Evolutionary conservation across 2,113 vertebrate genomes (phyloP).

Genomic region (Eudorcas thomsonii): DNA sequence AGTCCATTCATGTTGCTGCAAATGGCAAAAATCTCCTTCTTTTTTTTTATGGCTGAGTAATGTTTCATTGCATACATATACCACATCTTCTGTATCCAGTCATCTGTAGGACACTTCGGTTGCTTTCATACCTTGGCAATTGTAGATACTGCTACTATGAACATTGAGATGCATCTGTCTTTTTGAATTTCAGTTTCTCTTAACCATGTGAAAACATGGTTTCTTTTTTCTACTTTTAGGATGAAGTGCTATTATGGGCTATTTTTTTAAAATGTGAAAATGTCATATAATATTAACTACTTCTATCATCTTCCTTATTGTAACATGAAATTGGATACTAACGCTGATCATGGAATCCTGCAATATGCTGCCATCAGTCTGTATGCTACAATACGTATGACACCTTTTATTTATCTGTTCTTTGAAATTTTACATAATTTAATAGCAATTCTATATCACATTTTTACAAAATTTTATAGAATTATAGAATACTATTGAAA

Average conservation of each 20-base stretch:
- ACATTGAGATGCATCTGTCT: not conserved
- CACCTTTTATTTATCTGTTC: not conserved
- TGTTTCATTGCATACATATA: not conserved
- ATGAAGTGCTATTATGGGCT: not conserved
- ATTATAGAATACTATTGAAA: not conserved
- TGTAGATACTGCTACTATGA: not conserved
- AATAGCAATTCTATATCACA: not conserved
- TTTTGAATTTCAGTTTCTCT: not conserved
- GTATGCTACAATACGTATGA: accelerated
- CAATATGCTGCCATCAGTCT: not conserved
- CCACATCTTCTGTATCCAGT: not conserved
- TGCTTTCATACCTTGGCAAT: not conserved
- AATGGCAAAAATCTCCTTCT: not conserved
- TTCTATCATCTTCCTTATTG: not conserved
- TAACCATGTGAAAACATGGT: not conserved
- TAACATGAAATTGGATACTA: not conserved
- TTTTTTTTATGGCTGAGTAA: not conserved
- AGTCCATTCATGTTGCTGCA: not conserved
- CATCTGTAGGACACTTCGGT: not conserved
- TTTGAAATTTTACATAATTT: not conserved
- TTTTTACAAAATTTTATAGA: not conserved
- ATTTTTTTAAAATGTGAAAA: not conserved
- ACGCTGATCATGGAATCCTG: not conserved
- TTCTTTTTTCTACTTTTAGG: not conserved
- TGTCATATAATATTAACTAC: not conserved